Percentiles rank a stretch among this genome's conserved stretches.
These are phyloP conservation scores for Thyatira batis DNA, from an alignment of 2,888 invertebrate genomes.

Conservation along the genomic window DNA sequence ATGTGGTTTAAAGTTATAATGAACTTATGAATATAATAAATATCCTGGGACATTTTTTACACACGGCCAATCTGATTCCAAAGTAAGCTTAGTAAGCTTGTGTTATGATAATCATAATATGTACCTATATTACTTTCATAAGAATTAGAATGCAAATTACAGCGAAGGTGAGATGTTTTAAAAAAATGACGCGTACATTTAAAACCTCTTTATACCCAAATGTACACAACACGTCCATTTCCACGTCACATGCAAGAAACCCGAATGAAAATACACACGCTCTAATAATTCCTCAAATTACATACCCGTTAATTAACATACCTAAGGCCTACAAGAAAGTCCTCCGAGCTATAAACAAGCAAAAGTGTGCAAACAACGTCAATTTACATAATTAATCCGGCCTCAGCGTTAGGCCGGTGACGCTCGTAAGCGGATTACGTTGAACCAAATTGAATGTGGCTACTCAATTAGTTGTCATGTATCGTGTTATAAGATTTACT, in stretches of 20 bases:
- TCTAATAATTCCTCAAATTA: background rate
- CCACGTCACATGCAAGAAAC: background rate
- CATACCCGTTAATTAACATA: background rate
- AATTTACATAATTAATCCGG: conserved; percentile 71
- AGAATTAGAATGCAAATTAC: no score
- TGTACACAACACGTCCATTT: background rate
- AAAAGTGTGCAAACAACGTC: conserved; percentile 50
- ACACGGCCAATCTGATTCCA: no score
- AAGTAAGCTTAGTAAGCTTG: no score
- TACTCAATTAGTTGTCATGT: conserved; percentile 26
- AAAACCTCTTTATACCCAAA: no score
- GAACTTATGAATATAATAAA: background rate
- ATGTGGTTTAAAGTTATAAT: background rate
- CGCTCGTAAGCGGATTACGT: conserved; percentile 56
- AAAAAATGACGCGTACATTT: no score
- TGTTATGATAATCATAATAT: no score
- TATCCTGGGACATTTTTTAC: no score
- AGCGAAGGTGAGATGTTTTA: no score
- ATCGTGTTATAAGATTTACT: conserved; percentile 10
- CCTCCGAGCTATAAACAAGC: conserved; percentile 18
- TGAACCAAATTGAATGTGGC: conserved; percentile 62
- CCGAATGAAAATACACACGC: background rate
- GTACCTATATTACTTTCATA: no score
- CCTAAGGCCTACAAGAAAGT: conserved; percentile 10
- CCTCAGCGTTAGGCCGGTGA: conserved; percentile 33